Base-by-base conservation (phyloP, 2,888 invertebrate species). In the Augochlorella aurata region DNA sequence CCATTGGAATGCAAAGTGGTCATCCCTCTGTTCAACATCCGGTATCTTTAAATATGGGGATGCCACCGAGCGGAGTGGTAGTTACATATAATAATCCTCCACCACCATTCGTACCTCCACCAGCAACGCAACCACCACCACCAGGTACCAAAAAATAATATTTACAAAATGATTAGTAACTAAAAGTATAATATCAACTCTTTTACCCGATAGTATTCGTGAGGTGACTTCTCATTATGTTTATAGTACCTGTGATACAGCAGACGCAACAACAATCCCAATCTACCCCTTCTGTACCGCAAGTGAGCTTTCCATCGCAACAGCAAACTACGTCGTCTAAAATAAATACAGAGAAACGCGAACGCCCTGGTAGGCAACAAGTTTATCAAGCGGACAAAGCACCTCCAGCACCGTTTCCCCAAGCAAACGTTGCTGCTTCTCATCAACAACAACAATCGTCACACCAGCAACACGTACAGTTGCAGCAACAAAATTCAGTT, bases 341-440 rank as follows among this genome's bases (percentile, higher is more conserved):
- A 86, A 84, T 93, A 58, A 91, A 88, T 79, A 77, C 91, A 68
- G 93, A 93, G 9, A 93, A 93, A 83, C 92, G 93, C 4, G 93
- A 93, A 71, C 91, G 93, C 14, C 91, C 93, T 5, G 92, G 91
- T 0, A 90, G 93, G 77, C 93, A 93, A 71, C 93, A 93, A 50
- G 91, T 91, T 18, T 93, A 92, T 86, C 93, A 92, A 77, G 85
- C 89, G 38, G 93, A 93, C 74, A 93, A 93, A 83, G 90, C 91
- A 50, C 93, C 93, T 67, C 93, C 94, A 24, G 92, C 93, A 38
- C 92, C 93, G 47, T 93, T 93, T 76, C 91, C 94, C n/a, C 92
- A 92, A 82, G 84, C 92, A 29, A 93, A 91, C 77, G 87, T 91
- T 63, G 85, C 90, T 18, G 79, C 91, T 24, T 88, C 91, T n/a